A percentile compares a stretch with the other conserved stretches of the same genome.
Evolutionary conservation across 2,797 vertebrate genomes (phyloP).

Genomic region (Cheirogaleus major): DNA sequence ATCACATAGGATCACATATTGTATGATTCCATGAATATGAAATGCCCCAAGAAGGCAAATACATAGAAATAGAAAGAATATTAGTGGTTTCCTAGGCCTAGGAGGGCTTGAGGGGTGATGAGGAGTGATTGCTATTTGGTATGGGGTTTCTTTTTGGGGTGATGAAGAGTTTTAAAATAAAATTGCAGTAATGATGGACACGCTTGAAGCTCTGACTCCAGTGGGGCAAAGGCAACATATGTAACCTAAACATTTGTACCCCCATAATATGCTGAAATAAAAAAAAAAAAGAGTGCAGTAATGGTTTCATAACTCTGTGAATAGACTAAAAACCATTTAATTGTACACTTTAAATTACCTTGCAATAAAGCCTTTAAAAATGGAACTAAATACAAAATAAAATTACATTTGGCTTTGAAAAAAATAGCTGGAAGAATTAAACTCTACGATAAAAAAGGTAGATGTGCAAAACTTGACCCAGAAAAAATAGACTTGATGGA

Average conservation of each 20-base stretch:
- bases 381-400: background rate
- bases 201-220: too few species aligned
- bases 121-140: background rate
- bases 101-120: background rate
- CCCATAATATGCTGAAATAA: too few species aligned
- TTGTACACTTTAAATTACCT: background rate
- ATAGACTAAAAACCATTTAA: background rate
- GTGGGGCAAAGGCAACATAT: too few species aligned
- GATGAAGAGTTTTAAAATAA: background rate
- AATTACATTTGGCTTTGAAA: slow-evolving; percentile 24
- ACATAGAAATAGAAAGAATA: background rate
- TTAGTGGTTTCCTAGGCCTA: background rate
- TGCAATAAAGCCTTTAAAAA: background rate
- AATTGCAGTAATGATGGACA: background rate
- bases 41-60: background rate
- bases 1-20: background rate
- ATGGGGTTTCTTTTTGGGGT: background rate
- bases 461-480: background rate
- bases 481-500: background rate
- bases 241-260: too few species aligned
- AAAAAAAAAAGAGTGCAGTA: background rate
- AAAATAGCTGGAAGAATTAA: slow-evolving; percentile 3
- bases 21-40: background rate
- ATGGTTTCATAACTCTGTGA: background rate
- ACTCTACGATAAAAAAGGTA: background rate